Conservation (phyloP, 2,797 vertebrate genomes). For the Melanotaenia trifasciata region DNA sequence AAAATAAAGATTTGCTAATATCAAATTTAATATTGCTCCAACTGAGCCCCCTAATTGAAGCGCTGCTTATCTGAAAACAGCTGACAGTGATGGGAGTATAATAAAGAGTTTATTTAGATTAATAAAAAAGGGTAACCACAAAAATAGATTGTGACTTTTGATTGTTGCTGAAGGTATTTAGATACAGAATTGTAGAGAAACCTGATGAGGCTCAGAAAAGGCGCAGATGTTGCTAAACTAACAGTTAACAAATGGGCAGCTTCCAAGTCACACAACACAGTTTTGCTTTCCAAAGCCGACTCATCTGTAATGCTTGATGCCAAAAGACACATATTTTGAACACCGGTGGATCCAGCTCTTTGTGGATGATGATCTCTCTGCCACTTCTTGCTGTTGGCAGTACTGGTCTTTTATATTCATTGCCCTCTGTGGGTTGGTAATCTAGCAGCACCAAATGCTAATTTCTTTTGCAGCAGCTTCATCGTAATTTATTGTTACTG, state of each 20-base stretch:
- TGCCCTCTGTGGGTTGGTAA: constrained; percentile 16
- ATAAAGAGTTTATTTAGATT: constrained; percentile 24
- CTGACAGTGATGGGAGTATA: constrained; percentile 25
- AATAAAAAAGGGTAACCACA: background rate
- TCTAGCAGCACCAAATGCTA: constrained; percentile 28
- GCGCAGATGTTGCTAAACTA: constrained; percentile 8
- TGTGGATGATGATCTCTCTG: constrained; percentile 7
- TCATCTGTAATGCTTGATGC: constrained; percentile 22
- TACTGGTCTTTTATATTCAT: constrained; percentile 15
- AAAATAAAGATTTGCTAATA: constrained; percentile 32
- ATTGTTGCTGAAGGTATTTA: constrained; percentile 11
- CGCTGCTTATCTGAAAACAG: constrained; percentile 24
- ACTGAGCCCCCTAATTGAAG: constrained; percentile 26
- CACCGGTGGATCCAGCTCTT: background rate
- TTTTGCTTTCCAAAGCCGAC: constrained; percentile 18
- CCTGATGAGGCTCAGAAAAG: constrained; percentile 7
- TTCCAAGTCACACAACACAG: constrained; percentile 26
- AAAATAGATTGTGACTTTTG: constrained; percentile 1
- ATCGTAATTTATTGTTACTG: constrained; percentile 17
- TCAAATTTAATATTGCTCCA: constrained; percentile 41
- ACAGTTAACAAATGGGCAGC: constrained; percentile 3
- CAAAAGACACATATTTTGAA: constrained; percentile 23
- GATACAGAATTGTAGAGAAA: background rate
- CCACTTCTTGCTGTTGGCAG: constrained; percentile 10
- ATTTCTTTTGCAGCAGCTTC: constrained; percentile 23